Evolutionary conservation across 1,140 invertebrate genomes (phyloP), one percentile per base, ranked within the genome.

Genomic region (Atta texana): DNA sequence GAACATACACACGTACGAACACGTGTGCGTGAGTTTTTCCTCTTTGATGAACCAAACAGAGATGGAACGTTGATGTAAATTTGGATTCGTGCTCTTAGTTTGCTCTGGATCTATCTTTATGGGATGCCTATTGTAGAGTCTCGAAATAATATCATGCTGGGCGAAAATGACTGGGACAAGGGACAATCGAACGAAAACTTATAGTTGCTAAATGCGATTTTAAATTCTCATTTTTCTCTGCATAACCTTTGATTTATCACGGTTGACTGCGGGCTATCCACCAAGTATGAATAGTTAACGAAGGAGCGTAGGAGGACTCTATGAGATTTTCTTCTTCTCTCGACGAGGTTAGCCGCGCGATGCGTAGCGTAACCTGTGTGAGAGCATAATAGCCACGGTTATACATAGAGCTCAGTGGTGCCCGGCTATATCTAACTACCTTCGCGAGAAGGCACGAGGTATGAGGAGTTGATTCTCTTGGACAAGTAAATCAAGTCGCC

Each of bases 401-500:
- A 77, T 87, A 87, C 86, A 87, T 87, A 87, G 86, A 85, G 63
- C 80, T 64, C 18, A 49, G 68, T 63, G 59, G 63, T 77, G 53
- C 71, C 34, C 63, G 61, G 63, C 64, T 63, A 24, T 86, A 78
- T 51, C 80, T 86, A 39, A 21, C 53, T 86, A 86, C 69, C 78
- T 86, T 81, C 16, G 68, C 86, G 68, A 84, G 72, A 77, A 34
- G 31, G 31, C 5, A 28, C 64, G 57, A 14, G 51, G 66, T 61
- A 72, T 53, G 82, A 85, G 82, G 88, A 89, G 91, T 91, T 91
- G 78, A 82, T 91, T 91, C 88, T 86, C 90, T 91, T 88, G 88
- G 89, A 91, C 87, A 88, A 91, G 88, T 91, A 91, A 91, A 91
- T 91, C 91, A 90, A 91, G 86, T 80, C 88, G 87, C 80, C 81